These are phyloP conservation scores for Siderastrea siderea DNA, from an alignment of 92 coral and sea anemone species.

Conservation along the genomic window DNA sequence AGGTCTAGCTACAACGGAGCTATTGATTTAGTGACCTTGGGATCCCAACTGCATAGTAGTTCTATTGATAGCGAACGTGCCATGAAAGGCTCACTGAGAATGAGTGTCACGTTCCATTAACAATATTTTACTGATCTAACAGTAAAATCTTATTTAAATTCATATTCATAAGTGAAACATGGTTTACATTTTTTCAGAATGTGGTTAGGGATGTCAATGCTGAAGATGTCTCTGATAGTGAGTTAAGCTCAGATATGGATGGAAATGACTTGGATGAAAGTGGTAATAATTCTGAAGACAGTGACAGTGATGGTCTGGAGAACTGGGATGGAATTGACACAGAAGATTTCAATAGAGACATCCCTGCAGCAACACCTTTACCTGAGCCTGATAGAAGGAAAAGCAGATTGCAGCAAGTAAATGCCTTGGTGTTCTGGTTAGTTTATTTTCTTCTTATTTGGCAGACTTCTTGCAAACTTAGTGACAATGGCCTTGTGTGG, in stretches of 20 bases:
- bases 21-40: too few species aligned
- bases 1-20: too few species aligned
- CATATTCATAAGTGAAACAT: too few species aligned
- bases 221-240: slow-evolving; percentile 1
- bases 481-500: slow-evolving; percentile 86
- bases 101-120: too few species aligned
- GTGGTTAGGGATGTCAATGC: background rate
- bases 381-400: slow-evolving; percentile 38
- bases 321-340: slow-evolving; percentile 66
- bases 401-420: slow-evolving; percentile 39
- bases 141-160: too few species aligned
- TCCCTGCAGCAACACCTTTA: slow-evolving; percentile 24
- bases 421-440: slow-evolving; percentile 61
- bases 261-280: slow-evolving; percentile 3
- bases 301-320: slow-evolving; percentile 31
- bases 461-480: slow-evolving; percentile 61
- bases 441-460: slow-evolving; percentile 67
- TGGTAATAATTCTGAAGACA: too few species aligned
- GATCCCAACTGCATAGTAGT: too few species aligned
- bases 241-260: background rate
- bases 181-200: background rate
- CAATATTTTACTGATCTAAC: too few species aligned
- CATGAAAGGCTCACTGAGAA: too few species aligned
- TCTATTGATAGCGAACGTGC: too few species aligned
- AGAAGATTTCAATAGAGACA: slow-evolving; percentile 33